These are phyloP conservation scores for Porites lutea DNA, from an alignment of 64 coral and sea anemone genomes.

Conservation along the genomic window DNA sequence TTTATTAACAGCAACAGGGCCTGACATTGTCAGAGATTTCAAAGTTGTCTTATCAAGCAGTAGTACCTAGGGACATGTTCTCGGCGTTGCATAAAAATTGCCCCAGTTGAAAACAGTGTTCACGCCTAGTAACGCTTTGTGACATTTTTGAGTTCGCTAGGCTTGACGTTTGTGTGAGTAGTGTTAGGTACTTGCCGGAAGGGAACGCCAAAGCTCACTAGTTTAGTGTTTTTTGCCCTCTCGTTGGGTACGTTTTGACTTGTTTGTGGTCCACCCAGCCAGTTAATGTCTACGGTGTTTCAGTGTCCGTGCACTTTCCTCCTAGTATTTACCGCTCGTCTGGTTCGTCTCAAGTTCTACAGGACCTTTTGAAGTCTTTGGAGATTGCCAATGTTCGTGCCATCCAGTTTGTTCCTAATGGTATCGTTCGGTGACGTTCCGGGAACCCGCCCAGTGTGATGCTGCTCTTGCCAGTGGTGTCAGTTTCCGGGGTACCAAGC, in stretches of 20 bases:
- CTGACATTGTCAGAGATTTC: slow-evolving; percentile 23
- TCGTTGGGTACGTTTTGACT: no score
- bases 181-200: no score
- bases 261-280: no score
- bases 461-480: not conserved
- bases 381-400: no score
- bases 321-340: not conserved
- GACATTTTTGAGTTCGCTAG: no score
- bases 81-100: not conserved
- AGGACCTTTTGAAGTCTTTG: not conserved
- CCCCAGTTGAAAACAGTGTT: no score
- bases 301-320: not conserved
- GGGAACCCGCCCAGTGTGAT: not conserved
- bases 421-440: not conserved
- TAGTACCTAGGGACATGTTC: slow-evolving; percentile 44
- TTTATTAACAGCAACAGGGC: slow-evolving; percentile 32
- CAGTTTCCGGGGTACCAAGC: not conserved
- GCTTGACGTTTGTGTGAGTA: no score
- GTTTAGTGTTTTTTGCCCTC: no score
- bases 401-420: not conserved
- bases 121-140: no score
- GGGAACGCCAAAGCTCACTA: no score
- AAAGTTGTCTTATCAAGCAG: slow-evolving; percentile 40
- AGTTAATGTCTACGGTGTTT: no score
- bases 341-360: not conserved